Conservation (phyloP, 2,888 invertebrate genomes). For the Drosophila neonasuta region DNA sequence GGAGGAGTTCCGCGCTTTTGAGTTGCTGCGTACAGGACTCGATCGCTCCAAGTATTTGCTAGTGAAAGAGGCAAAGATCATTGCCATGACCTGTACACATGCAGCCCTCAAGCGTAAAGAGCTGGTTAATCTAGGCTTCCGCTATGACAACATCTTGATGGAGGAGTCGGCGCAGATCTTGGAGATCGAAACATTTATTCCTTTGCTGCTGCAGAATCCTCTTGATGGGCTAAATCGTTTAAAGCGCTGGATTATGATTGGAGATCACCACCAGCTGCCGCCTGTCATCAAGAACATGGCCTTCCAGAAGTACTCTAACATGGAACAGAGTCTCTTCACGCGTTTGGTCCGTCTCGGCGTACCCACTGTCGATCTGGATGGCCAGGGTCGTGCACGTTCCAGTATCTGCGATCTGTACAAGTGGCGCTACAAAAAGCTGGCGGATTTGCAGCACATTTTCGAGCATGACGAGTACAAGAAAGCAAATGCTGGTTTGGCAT, state of each 20-base stretch:
- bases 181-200: slow-evolving; percentile 99
- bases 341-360: slow-evolving; percentile 97
- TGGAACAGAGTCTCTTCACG: slow-evolving; percentile 99
- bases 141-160: slow-evolving; percentile 99
- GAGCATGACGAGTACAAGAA: slow-evolving; percentile 91
- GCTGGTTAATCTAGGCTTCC: slow-evolving; percentile 96
- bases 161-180: slow-evolving; percentile 99
- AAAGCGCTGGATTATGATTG: slow-evolving; percentile 99
- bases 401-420: slow-evolving; percentile 96
- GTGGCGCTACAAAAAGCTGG: slow-evolving; percentile 98
- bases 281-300: slow-evolving; percentile 99
- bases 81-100: slow-evolving; percentile 99
- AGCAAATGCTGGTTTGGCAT: slow-evolving; percentile 95
- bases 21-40: slow-evolving; percentile 95
- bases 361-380: slow-evolving; percentile 98
- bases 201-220: slow-evolving; percentile 98
- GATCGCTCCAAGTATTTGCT: slow-evolving; percentile 98
- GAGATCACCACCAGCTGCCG: slow-evolving; percentile 99
- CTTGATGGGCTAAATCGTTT: slow-evolving; percentile 97
- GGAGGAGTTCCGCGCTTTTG: slow-evolving; percentile 99
- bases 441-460: slow-evolving; percentile 95
- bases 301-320: slow-evolving; percentile 99
- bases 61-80: slow-evolving; percentile 99
- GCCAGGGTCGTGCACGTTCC: slow-evolving; percentile 96
- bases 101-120: slow-evolving; percentile 98